Base-by-base conservation (phyloP, 2,113 vertebrate species). In the Colaptes auratus region DNA sequence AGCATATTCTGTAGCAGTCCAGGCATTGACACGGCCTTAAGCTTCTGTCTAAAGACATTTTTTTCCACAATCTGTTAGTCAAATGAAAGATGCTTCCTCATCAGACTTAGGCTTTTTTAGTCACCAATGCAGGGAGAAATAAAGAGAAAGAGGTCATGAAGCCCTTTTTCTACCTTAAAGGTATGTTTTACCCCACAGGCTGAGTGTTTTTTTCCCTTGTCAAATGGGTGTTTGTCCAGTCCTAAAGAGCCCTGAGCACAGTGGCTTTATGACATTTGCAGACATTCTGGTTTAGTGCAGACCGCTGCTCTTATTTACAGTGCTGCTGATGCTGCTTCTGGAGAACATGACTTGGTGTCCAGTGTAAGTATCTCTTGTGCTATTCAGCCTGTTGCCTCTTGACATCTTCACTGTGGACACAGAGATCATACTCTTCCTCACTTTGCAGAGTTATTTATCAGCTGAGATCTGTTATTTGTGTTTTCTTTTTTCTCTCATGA, bases 291-390 rank as follows among this genome's bases (percentile, higher is more conserved):
- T 56, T 19, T 59, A 59, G 17, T 14, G 35, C 15, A 70, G 86
- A 70, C 36, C 16, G 27, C 42, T n/a, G 39, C n/a, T 67, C 13
- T 36, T 46, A 9, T 53, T 53, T 17, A 66, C 27, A 55, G 25
- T 55, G 53, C 52, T 55, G 52, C 12, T 25, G 35, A 27, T 39
- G 35, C 25, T 44, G 23, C 30, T 64, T 76, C 42, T 65, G 58
- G 7, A 75, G 12, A 64, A n/a, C 25, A 24, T 0, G 0, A 50
- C 33, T 48, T 9, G 5, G 5, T 20, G 10, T 75, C 63, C 42
- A 58, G 35, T 19, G 27, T 11, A 56, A 67, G 28, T 33, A 39
- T 4, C 33, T 59, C 44, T 28, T 46, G 33, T 64, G 25, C 16
- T 3, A 6, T 70, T 58, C 23, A 35, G 8, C 15, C 64, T 52